phyloP scores from a whole-genome alignment of 2,797 vertebrate species.

The Gila robusta region DNA sequence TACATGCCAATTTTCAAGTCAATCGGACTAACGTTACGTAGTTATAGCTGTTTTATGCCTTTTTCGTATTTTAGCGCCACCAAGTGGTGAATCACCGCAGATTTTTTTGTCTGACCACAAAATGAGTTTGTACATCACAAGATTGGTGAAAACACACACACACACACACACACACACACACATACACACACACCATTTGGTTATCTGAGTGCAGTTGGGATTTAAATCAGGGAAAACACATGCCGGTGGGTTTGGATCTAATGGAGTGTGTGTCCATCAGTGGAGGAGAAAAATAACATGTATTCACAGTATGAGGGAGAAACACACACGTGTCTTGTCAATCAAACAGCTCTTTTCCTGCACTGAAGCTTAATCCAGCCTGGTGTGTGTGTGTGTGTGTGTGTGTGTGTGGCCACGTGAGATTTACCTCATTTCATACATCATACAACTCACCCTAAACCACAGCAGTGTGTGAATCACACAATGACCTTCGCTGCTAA shows the following conservation, averaged over 20 bases:
- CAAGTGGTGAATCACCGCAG: no score
- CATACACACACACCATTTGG: background rate
- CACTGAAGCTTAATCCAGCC: background rate
- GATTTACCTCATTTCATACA: background rate
- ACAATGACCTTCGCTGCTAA: background rate
- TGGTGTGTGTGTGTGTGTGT: background rate
- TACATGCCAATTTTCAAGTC: no score
- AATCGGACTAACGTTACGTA: no score
- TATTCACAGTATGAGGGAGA: conserved; percentile 22
- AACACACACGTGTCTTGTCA: conserved; percentile 21
- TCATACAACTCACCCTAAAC: background rate
- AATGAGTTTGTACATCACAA: no score
- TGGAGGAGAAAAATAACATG: conserved; percentile 3
- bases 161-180: background rate
- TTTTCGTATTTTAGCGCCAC: no score
- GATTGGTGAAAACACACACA: no score
- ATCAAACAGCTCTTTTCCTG: background rate
- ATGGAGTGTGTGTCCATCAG: conserved; percentile 3
- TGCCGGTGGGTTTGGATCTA: conserved; percentile 26
- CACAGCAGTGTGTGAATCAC: background rate
- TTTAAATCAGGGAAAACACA: conserved; percentile 14
- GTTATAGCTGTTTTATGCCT: no score
- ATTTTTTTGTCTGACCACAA: no score
- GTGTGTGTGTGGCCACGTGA: conserved; percentile 3
- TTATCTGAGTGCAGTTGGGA: background rate